Percentiles rank a stretch among this genome's conserved stretches.
Evolutionary conservation across 2,888 invertebrate species (phyloP).

Genomic region (Scelioninae gen. 1): DNA sequence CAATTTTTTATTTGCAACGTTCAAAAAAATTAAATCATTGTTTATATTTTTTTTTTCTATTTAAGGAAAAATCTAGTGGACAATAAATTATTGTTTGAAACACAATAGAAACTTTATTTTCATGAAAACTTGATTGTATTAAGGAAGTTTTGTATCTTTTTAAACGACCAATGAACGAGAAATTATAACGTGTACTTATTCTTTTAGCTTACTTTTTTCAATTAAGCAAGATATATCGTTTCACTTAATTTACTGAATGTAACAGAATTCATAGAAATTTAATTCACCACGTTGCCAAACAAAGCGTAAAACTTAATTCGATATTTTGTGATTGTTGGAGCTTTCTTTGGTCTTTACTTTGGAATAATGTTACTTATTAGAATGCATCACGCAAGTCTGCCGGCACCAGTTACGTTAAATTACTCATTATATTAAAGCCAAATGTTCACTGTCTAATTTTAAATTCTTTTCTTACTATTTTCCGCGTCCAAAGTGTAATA

Average conservation of each 20-base stretch:
- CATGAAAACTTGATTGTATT: too few species aligned
- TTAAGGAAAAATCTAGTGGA: too few species aligned
- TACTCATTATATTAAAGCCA: constrained; percentile 63
- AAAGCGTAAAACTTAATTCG: constrained; percentile 37
- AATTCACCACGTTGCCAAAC: background rate
- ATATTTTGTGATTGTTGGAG: constrained; percentile 24
- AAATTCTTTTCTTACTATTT: constrained; percentile 28
- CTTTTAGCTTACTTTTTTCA: background rate
- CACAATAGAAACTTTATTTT: too few species aligned
- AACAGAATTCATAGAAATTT: constrained; percentile 1
- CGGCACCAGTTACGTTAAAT: constrained; percentile 55
- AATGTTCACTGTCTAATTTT: constrained; percentile 56
- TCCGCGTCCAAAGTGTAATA: constrained; percentile 17
- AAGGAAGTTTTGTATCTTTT: too few species aligned
- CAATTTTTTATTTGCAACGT: too few species aligned
- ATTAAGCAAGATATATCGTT: background rate
- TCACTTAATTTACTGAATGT: background rate
- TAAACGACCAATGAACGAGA: too few species aligned
- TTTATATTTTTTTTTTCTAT: too few species aligned
- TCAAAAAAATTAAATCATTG: too few species aligned
- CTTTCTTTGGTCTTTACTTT: constrained; percentile 50
- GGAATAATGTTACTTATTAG: constrained; percentile 61
- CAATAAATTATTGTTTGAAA: too few species aligned
- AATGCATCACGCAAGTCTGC: constrained; percentile 65
- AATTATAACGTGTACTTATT: too few species aligned